phyloP scores from a whole-genome alignment of 1,140 invertebrate genomes.

The Halictus rubicundus region DNA sequence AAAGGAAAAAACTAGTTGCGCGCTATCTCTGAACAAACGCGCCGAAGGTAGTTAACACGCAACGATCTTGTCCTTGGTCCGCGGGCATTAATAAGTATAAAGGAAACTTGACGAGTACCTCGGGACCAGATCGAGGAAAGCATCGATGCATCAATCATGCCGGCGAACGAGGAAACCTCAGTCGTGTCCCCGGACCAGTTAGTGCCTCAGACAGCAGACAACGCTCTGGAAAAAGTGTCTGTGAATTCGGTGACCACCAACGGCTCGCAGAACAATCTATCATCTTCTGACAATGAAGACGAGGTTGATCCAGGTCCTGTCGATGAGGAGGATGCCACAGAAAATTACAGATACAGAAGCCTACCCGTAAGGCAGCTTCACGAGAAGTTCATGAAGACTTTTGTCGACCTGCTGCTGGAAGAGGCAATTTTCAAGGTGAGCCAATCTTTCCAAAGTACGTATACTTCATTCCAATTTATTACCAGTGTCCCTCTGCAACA shows the following conservation, averaged over 20 bases:
- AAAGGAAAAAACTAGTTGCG: slow-evolving; percentile 17
- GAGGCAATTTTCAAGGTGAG: slow-evolving; percentile 87
- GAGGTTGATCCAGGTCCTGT: not conserved
- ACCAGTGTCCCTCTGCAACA: no score
- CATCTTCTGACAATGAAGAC: not conserved
- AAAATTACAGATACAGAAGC: slow-evolving; percentile 67
- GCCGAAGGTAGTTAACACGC: slow-evolving; percentile 26
- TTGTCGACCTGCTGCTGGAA: slow-evolving; percentile 86
- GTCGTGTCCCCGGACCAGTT: slow-evolving; percentile 51
- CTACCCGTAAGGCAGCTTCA: slow-evolving; percentile 83
- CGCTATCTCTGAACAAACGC: not conserved
- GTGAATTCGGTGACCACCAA: not conserved
- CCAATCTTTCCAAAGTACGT: not conserved
- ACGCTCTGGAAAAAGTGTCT: not conserved
- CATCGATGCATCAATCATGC: slow-evolving; percentile 66
- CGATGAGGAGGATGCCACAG: not conserved
- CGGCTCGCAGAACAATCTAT: not conserved
- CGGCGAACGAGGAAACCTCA: slow-evolving; percentile 69
- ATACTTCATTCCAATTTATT: no score
- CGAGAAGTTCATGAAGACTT: slow-evolving; percentile 86
- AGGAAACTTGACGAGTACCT: slow-evolving; percentile 71
- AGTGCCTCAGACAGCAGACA: not conserved
- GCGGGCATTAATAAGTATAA: slow-evolving; percentile 72
- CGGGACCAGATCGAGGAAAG: slow-evolving; percentile 62
- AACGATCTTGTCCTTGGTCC: slow-evolving; percentile 53